phyloP scores from a whole-genome alignment of 2,888 invertebrate species.

The Ormyrus pomaceus region DNA sequence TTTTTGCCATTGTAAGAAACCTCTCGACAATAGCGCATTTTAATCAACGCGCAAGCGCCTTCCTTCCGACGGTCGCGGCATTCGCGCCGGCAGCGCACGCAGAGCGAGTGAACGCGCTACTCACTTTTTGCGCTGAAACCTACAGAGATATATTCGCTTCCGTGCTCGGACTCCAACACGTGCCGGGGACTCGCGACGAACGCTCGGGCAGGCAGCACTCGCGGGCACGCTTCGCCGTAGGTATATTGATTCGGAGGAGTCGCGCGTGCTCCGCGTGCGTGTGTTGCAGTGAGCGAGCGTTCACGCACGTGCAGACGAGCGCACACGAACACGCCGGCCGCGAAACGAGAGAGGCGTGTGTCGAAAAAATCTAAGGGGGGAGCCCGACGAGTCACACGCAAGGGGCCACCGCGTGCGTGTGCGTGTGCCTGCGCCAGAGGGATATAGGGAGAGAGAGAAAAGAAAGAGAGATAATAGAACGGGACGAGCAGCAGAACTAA shows the following conservation, averaged over 20 bases:
- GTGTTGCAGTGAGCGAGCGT: neutral
- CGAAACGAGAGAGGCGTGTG: slow-evolving; percentile 3
- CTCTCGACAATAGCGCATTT: neutral
- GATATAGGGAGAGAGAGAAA: slow-evolving; percentile 25
- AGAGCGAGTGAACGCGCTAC: neutral
- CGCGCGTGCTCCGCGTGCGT: neutral
- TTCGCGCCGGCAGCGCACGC: neutral
- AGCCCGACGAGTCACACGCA: neutral
- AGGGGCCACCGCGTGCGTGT: neutral
- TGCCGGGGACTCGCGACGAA: too few relatives aligned
- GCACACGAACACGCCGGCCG: neutral
- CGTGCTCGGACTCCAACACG: too few relatives aligned
- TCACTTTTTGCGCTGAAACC: neutral
- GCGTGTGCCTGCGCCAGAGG: neutral
- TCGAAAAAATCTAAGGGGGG: slow-evolving; percentile 9
- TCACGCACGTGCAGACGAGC: slow-evolving; percentile 22
- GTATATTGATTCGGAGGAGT: slow-evolving; percentile 7
- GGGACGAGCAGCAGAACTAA: neutral
- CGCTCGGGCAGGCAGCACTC: neutral
- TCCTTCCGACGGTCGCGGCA: neutral
- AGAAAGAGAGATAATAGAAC: slow-evolving; percentile 32
- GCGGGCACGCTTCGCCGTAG: slow-evolving; percentile 2
- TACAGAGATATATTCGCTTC: neutral
- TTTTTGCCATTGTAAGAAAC: neutral
- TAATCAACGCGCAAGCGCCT: neutral